Evolutionary conservation across 1,140 invertebrate genomes (phyloP), one percentile per base, ranked within the genome.

Genomic region (Lithobius niger): DNA sequence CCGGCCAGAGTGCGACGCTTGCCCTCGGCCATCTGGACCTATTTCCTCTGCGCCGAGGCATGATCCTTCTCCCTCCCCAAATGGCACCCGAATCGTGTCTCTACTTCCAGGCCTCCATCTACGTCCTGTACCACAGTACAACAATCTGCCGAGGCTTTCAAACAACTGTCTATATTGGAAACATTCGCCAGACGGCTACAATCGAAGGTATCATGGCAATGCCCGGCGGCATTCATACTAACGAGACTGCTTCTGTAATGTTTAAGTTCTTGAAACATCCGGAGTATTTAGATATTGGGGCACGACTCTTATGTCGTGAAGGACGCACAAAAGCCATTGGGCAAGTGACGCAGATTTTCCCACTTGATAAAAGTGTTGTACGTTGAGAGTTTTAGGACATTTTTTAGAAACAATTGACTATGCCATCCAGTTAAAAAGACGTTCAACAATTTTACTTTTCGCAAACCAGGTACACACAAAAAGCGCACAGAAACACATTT

Each of bases 111-210:
- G 93, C 92, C 0, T 84, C 80, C 52, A 82, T 97, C 2, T 82
- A 82, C 28, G 79, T 97, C 3, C 72, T 96, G 6, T 87, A 84
- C 61, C 90, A 96, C 68, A 76, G 82, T 0, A 88, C 81, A 1
- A 79, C 80, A 21, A 93, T 97, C 57, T 83, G 80, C 58, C 79
- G 79, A 3, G 91, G 91, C 18, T 96, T 93, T 71, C 90, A 97
- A 76, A 85, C 88, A 24, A 95, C 91, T 0, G 82, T 97, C 1
- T 89, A 97, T 66, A 86, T 97, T 56, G 92, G 90, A 1, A 97
- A 92, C 66, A 86, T 98, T 16, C 73, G 91, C 10, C 95, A 97
- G 72, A 97, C 92, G 0, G 92, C 88, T 19, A 82, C 95, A 21
- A 82, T 94, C 22, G 80, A 79, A 45, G 80, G 77, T 18, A 83